These are phyloP conservation scores for Delphinus delphis DNA, from an alignment of 2,113 vertebrate genomes.

Conservation along the genomic window DNA sequence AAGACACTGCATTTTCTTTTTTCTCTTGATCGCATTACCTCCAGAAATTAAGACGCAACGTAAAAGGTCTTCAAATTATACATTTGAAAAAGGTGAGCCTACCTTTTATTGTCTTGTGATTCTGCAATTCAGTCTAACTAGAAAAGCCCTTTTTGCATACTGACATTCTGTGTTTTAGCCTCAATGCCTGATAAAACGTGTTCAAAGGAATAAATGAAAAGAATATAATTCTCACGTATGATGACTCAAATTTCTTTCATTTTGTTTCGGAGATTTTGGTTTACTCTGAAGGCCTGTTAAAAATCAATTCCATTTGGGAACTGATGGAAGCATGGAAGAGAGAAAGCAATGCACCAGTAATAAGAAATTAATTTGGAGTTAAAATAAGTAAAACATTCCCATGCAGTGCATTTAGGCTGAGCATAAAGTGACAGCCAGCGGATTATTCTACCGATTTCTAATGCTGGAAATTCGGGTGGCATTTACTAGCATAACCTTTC, in stretches of 20 bases:
- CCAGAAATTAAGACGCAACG: slow-evolving; percentile 78
- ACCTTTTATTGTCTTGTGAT: slow-evolving; percentile 68
- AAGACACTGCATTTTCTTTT: slow-evolving; percentile 52
- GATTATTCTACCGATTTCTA: slow-evolving; percentile 85
- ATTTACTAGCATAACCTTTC: slow-evolving; percentile 91
- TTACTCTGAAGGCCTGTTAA: slow-evolving; percentile 67
- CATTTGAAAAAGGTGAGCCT: slow-evolving; percentile 66
- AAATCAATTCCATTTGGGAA: slow-evolving; percentile 58
- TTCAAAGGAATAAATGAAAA: slow-evolving; percentile 82
- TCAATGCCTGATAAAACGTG: slow-evolving; percentile 79
- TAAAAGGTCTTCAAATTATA: slow-evolving; percentile 68
- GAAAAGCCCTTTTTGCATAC: slow-evolving; percentile 71
- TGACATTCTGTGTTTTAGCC: slow-evolving; percentile 77
- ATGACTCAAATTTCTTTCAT: slow-evolving; percentile 71
- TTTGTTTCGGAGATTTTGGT: slow-evolving; percentile 69
- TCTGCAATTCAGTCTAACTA: slow-evolving; percentile 70
- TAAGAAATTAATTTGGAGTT: slow-evolving; percentile 82
- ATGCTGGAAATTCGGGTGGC: slow-evolving; percentile 87
- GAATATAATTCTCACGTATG: slow-evolving; percentile 75
- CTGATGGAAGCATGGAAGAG: slow-evolving; percentile 62
- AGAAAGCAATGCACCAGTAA: slow-evolving; percentile 71
- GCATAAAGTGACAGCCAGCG: slow-evolving; percentile 82
- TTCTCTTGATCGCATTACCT: not conserved
- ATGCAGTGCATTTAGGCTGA: slow-evolving; percentile 70
- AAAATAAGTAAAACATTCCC: slow-evolving; percentile 76